These are phyloP conservation scores for Miniopterus natalensis DNA, from an alignment of 2,113 vertebrate genomes.

Conservation along the genomic window DNA sequence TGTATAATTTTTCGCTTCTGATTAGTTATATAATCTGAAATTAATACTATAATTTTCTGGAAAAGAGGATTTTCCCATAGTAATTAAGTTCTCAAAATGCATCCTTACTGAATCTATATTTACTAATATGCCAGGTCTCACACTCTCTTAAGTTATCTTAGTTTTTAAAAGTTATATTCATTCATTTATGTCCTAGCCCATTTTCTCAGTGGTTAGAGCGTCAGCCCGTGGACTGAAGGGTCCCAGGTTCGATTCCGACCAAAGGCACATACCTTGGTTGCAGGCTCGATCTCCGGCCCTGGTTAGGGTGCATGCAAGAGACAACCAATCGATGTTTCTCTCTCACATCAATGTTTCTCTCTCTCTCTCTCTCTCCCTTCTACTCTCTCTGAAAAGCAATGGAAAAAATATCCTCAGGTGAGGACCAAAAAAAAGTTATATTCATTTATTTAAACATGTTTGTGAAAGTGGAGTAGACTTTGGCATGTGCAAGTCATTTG, in stretches of 20 bases:
- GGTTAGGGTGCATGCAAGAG: too few species aligned
- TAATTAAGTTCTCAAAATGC: constrained; percentile 57
- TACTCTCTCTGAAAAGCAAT: too few species aligned
- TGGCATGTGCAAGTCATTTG: constrained; percentile 26
- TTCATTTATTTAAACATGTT: neutral
- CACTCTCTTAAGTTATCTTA: neutral
- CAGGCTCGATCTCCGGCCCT: too few species aligned
- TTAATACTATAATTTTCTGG: constrained; percentile 53
- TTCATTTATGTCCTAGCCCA: neutral
- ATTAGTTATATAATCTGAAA: constrained; percentile 46
- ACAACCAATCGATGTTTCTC: too few species aligned
- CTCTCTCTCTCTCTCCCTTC: too few species aligned
- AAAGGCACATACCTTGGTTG: too few species aligned
- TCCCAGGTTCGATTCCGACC: too few species aligned
- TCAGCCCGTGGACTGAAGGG: too few species aligned
- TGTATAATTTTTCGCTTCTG: constrained; percentile 50
- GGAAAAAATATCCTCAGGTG: too few species aligned
- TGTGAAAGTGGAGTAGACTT: neutral
- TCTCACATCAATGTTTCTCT: too few species aligned
- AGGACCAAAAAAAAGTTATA: neutral
- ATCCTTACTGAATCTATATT: neutral
- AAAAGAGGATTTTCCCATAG: constrained; percentile 27
- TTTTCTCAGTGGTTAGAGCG: too few species aligned
- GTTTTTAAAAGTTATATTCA: too few species aligned
- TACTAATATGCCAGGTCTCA: constrained; percentile 22